A percentile compares a stretch with the other conserved stretches of the same genome.
Evolutionary conservation across 2,113 vertebrate genomes (phyloP).

Genomic region (Cheirogaleus medius): DNA sequence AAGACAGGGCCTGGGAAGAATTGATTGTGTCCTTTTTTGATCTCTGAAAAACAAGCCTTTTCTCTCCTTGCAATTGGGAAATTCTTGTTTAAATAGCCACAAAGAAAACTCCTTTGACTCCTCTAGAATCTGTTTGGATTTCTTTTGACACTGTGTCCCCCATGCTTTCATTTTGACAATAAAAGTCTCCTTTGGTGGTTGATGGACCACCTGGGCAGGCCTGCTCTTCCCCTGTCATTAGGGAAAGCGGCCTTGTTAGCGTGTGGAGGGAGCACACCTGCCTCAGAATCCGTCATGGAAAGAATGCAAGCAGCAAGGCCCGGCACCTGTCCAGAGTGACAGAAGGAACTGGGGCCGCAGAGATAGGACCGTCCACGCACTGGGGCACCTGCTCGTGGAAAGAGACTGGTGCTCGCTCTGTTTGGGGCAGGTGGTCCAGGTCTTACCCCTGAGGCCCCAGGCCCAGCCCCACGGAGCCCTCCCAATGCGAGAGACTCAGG

Average conservation of each 20-base stretch:
- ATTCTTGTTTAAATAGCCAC: neutral
- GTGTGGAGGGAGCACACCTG: neutral
- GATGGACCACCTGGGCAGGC: rapidly evolving
- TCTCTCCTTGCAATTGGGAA: neutral
- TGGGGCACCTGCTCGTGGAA: rapidly evolving
- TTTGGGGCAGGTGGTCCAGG: neutral
- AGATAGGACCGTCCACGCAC: rapidly evolving
- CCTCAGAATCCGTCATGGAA: rapidly evolving
- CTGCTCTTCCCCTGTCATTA: rapidly evolving
- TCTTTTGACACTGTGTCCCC: neutral
- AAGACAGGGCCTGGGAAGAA: neutral
- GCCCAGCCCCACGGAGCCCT: neutral
- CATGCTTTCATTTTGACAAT: neutral
- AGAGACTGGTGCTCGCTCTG: rapidly evolving
- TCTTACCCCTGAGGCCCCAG: rapidly evolving
- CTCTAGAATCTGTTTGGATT: neutral
- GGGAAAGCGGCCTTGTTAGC: rapidly evolving
- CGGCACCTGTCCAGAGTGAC: rapidly evolving
- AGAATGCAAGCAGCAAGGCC: rapidly evolving
- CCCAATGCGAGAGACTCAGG: rapidly evolving
- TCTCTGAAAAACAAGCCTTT: neutral
- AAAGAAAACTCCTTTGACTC: neutral
- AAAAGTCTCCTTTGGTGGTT: neutral
- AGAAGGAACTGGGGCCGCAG: neutral
- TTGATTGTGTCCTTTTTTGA: too few relatives aligned